Conservation (phyloP, 2,888 invertebrate genomes). For the Notodonta dromedarius region DNA sequence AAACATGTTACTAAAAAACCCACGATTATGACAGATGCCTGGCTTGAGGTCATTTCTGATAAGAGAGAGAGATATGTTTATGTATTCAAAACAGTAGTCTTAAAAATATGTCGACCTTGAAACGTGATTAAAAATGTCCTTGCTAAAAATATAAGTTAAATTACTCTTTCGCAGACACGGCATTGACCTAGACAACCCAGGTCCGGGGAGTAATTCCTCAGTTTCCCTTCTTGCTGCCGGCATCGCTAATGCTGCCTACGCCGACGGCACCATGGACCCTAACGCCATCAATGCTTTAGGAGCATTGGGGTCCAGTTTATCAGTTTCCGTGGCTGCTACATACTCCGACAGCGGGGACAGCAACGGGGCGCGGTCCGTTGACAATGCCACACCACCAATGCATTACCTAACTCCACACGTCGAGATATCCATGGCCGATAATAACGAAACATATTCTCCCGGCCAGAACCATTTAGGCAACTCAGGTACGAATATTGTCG, state of each 20-base stretch:
- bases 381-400: slow-evolving; percentile 95
- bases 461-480: slow-evolving; percentile 76
- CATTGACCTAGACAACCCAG: slow-evolving; percentile 95
- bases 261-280: slow-evolving; percentile 82
- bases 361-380: slow-evolving; percentile 90
- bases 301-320: slow-evolving; percentile 85
- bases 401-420: slow-evolving; percentile 96
- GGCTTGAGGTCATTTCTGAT: not conserved
- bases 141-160: not conserved
- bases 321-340: slow-evolving; percentile 88
- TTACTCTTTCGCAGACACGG: slow-evolving; percentile 87
- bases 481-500: slow-evolving; percentile 48
- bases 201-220: slow-evolving; percentile 89
- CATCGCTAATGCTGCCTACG: slow-evolving; percentile 84
- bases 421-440: slow-evolving; percentile 95
- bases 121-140: not conserved
- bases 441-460: slow-evolving; percentile 88
- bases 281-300: slow-evolving; percentile 81
- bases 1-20: not conserved
- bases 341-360: slow-evolving; percentile 94
- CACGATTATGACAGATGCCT: not conserved
- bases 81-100: not conserved
- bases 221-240: slow-evolving; percentile 89
- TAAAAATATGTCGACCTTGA: slow-evolving; percentile 3
- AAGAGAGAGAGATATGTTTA: not conserved